Percentiles rank a stretch among this genome's conserved stretches.
These are phyloP conservation scores for Gnathonemus longibarbis DNA, from an alignment of 2,113 vertebrate species.

Conservation along the genomic window DNA sequence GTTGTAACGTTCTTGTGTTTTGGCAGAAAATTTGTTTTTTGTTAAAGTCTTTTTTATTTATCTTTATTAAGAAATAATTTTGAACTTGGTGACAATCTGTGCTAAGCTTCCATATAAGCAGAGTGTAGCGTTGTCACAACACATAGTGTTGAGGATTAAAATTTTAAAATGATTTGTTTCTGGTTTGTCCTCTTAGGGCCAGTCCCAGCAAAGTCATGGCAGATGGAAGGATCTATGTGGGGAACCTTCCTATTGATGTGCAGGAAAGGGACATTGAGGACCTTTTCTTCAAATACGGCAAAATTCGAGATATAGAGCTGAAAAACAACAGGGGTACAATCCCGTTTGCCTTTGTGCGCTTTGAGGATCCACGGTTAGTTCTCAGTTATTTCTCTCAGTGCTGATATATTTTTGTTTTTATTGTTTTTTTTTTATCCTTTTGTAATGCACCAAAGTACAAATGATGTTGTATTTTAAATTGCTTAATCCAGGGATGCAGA, in stretches of 20 bases:
- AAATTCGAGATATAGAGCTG: constrained; percentile 80
- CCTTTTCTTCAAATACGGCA: constrained; percentile 80
- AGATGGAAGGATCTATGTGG: constrained; percentile 66
- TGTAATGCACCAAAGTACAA: not conserved
- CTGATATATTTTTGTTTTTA: not conserved
- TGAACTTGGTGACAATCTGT: not conserved
- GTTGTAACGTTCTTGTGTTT: not conserved
- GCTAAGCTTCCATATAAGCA: not conserved
- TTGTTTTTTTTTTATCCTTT: no score
- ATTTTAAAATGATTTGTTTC: not conserved
- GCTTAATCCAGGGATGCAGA: constrained; percentile 75
- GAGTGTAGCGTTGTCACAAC: not conserved
- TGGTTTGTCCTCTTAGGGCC: not conserved
- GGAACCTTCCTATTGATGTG: constrained; percentile 80
- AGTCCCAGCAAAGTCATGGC: constrained; percentile 20
- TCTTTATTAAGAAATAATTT: not conserved
- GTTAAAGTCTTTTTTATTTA: not conserved
- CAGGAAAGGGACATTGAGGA: constrained; percentile 82
- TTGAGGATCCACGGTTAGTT: constrained; percentile 67
- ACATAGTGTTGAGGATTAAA: not conserved
- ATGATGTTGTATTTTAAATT: constrained; percentile 40
- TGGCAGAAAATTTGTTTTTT: not conserved
- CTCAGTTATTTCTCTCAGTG: not conserved
- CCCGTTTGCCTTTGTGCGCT: constrained; percentile 74
- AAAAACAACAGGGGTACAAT: constrained; percentile 81